A percentile compares a stretch with the other conserved stretches of the same genome.
Conservation (phyloP, 2,113 vertebrate species). For the Hiodon tergisus region DNA sequence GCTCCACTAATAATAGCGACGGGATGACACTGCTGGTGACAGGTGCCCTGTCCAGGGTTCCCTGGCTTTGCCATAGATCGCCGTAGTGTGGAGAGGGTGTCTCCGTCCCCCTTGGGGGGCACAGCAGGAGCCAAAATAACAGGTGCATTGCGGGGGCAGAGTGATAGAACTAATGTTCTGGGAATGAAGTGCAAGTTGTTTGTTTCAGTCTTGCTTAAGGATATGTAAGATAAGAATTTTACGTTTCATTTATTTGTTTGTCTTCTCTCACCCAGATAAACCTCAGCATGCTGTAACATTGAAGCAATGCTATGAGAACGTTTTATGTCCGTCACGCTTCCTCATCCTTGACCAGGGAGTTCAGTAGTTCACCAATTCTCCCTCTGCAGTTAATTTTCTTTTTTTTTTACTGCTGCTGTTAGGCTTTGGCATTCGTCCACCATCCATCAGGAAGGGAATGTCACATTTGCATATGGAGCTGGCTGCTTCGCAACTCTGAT, state of each 20-base stretch:
- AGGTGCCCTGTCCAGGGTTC: not conserved
- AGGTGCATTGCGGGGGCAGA: conserved; percentile 1
- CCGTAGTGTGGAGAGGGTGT: not conserved
- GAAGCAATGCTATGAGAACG: no score
- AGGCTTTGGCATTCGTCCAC: not conserved
- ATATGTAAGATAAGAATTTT: no score
- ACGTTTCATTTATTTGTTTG: no score
- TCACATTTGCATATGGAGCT: not conserved
- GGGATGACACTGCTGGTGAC: not conserved
- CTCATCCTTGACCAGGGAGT: not conserved
- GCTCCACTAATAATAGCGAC: conserved; percentile 6
- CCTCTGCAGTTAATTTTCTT: not conserved
- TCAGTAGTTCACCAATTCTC: not conserved
- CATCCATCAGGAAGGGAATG: not conserved
- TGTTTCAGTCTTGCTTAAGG: not conserved
- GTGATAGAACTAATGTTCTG: not conserved
- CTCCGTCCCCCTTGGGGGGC: not conserved
- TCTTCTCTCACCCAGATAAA: no score
- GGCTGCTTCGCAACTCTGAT: not conserved
- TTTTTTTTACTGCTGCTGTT: not conserved
- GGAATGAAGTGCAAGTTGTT: not conserved
- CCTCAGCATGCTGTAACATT: no score
- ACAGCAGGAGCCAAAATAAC: not conserved
- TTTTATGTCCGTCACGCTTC: no score
- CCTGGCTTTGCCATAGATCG: not conserved